Evolutionary conservation across 2,113 vertebrate genomes (phyloP).

Genomic region (Apteryx mantelli): DNA sequence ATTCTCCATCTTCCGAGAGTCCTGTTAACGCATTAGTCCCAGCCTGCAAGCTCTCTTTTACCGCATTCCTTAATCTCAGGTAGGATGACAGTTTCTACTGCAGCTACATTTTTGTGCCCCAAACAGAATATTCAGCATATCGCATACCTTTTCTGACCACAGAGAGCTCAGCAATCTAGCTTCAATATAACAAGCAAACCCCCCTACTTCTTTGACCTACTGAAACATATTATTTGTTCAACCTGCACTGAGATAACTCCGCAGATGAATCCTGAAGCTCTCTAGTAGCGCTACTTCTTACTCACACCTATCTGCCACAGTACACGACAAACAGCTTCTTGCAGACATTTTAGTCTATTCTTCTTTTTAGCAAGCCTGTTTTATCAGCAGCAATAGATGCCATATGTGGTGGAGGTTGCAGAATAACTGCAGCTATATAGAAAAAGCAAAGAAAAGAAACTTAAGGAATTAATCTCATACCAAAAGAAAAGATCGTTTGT

Average conservation of each 20-base stretch:
- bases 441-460: background rate
- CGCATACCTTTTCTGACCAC: background rate
- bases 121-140: background rate
- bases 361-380: background rate
- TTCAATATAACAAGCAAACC: background rate
- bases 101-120: background rate
- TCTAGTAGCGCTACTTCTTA: no score
- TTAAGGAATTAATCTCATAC: background rate
- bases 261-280: background rate
- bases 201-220: background rate
- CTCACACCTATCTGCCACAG: background rate
- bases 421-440: background rate
- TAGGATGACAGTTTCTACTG: background rate
- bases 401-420: background rate
- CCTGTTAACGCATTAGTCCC: background rate
- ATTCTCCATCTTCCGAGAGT: background rate
- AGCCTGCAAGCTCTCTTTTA: background rate
- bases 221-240: background rate
- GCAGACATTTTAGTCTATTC: background rate
- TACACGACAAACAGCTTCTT: background rate
- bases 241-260: background rate
- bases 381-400: background rate
- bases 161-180: background rate
- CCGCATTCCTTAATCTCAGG: accelerated
- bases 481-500: background rate